phyloP scores from a whole-genome alignment of 2,113 vertebrate genomes.

The Actinemys pallida region DNA sequence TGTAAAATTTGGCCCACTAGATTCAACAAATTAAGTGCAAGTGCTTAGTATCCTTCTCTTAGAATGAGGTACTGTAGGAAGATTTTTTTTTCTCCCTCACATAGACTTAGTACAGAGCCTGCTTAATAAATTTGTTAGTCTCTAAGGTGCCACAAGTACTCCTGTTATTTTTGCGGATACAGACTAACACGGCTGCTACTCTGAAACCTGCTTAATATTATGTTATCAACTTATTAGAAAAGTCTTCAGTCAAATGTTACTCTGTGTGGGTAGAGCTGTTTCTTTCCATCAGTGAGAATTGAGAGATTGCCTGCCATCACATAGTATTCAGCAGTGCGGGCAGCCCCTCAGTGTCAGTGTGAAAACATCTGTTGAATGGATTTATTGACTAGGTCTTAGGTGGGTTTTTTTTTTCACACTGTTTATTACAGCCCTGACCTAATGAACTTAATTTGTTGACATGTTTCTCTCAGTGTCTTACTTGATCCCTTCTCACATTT shows the following conservation, averaged over 20 bases:
- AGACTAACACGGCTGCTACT: too few species aligned
- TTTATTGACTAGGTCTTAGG: constrained; percentile 78
- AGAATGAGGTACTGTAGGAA: background rate
- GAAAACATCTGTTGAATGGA: constrained; percentile 83
- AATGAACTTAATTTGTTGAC: constrained; percentile 87
- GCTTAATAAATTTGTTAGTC: background rate
- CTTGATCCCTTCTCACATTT: constrained; percentile 79
- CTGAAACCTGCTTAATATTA: background rate
- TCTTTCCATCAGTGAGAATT: constrained; percentile 55
- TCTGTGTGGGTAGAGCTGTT: constrained; percentile 39
- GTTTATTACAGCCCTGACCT: constrained; percentile 82
- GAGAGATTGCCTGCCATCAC: constrained; percentile 75
- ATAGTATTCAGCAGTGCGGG: constrained; percentile 45
- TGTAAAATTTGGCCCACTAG: background rate
- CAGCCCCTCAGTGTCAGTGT: constrained; percentile 53
- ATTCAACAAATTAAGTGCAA: background rate
- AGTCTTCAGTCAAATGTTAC: background rate
- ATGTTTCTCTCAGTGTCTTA: constrained; percentile 74
- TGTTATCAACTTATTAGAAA: background rate
- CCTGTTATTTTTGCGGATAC: too few species aligned
- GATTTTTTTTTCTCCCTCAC: background rate
- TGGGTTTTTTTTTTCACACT: constrained; percentile 55
- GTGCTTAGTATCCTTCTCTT: background rate
- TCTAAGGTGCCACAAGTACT: too few species aligned
- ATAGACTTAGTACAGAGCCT: background rate